These are phyloP conservation scores for Sepiola atlantica DNA, from an alignment of 2,888 invertebrate species.

Conservation along the genomic window DNA sequence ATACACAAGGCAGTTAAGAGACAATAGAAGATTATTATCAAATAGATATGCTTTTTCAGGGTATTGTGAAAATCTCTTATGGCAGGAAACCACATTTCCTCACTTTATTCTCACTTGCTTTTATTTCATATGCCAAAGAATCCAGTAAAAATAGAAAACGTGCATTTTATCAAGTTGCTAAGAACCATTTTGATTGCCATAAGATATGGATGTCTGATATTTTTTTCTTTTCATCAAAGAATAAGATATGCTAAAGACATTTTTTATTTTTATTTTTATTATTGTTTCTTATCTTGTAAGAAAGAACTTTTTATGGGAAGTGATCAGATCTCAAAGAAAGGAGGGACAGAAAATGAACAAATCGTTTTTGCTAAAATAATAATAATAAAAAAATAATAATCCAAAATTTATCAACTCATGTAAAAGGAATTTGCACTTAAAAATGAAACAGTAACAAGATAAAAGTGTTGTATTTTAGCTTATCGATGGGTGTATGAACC, in stretches of 20 bases:
- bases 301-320: not conserved
- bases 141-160: not conserved
- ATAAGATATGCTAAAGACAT: not conserved
- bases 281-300: not conserved
- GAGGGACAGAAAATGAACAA: not conserved
- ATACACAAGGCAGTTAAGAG: not conserved
- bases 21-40: constrained; percentile 32
- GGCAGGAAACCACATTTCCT: not conserved
- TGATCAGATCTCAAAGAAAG: not conserved
- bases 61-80: not conserved
- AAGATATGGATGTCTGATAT: not conserved
- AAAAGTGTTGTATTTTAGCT: not conserved
- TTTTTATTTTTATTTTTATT: not conserved
- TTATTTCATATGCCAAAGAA: not conserved
- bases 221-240: not conserved
- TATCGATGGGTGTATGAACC: too few species aligned
- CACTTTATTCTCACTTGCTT: not conserved
- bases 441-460: too few species aligned
- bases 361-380: not conserved
- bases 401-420: not conserved
- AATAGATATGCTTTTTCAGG: not conserved
- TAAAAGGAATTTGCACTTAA: not conserved
- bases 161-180: not conserved
- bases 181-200: not conserved
- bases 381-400: not conserved